Evolutionary conservation across 2,797 vertebrate genomes (phyloP), one percentile per base, ranked within the genome.

Genomic region (Mastacembelus armatus): DNA sequence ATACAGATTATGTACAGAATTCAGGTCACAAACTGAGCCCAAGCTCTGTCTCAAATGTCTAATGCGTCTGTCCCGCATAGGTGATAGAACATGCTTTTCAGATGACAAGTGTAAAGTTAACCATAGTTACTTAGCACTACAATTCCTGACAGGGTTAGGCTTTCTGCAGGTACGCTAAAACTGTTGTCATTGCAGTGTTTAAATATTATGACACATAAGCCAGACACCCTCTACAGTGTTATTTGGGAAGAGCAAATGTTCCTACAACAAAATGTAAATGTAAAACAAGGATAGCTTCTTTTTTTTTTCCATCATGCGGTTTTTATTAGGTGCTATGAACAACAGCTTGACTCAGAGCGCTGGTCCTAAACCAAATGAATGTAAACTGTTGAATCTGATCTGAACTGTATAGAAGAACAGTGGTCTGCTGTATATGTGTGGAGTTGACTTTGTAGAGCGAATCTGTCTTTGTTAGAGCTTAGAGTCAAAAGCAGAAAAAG

Each of bases 281-380:
- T 72, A 35, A 60, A 50, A 27, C 45, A 42, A 48, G 18, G 22
- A 35, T 24, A 44, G 12, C 22, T 38, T 56, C n/a, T n/a, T n/a
- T n/a, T n/a, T n/a, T n/a, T 67, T 66, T 71, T 66, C 61, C 65
- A 38, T 75, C 51, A 32, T 71, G 14, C 21, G n/a, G 9, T 38
- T 83, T 80, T 83, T 73, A 88, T 78, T 33, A 65, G 62, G 59
- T 54, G 44, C 49, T 47, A 51, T 11, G 63, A 59, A 60, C 59
- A 62, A 9, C 36, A 3, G 54, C 30, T 72, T 59, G 61, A 38
- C 51, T 67, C 52, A 16, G 18, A 50, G 6, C 27, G 11, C 1
- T n/a, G 12, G 12, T 9, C 42, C 40, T 54, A 24, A 63, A 45
- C 57, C 26, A 29, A 39, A 57, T 69, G 39, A 66, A 74, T 71